Evolutionary conservation across 2,113 vertebrate species (phyloP), one percentile per base, ranked within the genome.

Genomic region (Thryonomys swinderianus): DNA sequence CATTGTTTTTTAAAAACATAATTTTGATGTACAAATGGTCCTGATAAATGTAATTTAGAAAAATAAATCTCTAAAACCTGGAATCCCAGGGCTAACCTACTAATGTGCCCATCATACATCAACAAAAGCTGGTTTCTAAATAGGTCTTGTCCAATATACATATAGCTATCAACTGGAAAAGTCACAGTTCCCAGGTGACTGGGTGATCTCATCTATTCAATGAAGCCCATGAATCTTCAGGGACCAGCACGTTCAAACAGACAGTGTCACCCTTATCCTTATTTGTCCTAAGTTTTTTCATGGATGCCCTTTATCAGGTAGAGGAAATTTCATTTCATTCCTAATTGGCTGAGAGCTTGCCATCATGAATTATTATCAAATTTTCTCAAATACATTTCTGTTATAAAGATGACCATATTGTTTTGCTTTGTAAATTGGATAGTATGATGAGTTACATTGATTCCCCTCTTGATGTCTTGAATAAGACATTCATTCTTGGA

Each of bases 201-300:
- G 2, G 0, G 3, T 16, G 37, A 11, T 23, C 14, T 5, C 1
- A 12, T 8, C 7, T 13, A 7, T 2, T 32, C 0, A 10, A 20
- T 14, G 7, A 10, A 40, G 6, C 3, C 51, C 10, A n/a, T 37
- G 21, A 40, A 40, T 25, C 23, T 8, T 12, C 34, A 21, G 12
- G 53, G 21, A 25, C 25, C 69, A 53, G 13, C n/a, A 37, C 57
- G 16, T 2, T 1, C 10, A 25, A 7, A 37, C 7, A 27, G 2
- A 40, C 12, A 2, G 21, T 13, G 11, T 37, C 34, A 8, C 53
- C 2, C 3, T 32, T 8, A 2, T 10, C n/a, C n/a, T 23, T 18
- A 9, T 9, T 13, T 7, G 32, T 30, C 12, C 1, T 5, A 3
- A 64, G 48, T 9, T 48, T 45, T 61, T 40, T 42, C 40, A 2